Evolutionary conservation across 2,888 invertebrate genomes (phyloP).

Genomic region (Xylota segnis): DNA sequence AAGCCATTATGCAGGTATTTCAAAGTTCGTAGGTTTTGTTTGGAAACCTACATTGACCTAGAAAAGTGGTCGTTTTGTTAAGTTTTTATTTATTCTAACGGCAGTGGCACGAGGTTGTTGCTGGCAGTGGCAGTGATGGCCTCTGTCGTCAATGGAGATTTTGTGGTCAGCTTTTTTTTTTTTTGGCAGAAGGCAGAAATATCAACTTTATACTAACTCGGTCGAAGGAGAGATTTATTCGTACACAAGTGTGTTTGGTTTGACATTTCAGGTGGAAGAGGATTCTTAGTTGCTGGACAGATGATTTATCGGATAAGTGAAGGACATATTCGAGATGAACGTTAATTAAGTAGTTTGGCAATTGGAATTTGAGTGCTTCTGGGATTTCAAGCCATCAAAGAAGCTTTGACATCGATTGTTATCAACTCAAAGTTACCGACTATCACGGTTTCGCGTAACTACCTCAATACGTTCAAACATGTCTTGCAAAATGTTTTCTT

Average conservation of each 20-base stretch:
- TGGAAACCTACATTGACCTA: constrained; percentile 38
- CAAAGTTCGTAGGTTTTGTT: constrained; percentile 13
- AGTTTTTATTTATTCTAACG: constrained; percentile 45
- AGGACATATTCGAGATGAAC: too few species aligned
- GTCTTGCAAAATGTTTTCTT: too few species aligned
- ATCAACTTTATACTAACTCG: constrained; percentile 51
- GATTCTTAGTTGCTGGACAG: neutral
- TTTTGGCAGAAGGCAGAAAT: neutral
- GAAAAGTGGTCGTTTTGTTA: constrained; percentile 18
- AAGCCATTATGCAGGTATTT: constrained; percentile 59
- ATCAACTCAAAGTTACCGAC: too few species aligned
- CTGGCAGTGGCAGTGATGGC: neutral
- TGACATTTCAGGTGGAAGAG: constrained; percentile 16
- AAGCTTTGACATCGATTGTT: too few species aligned
- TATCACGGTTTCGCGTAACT: too few species aligned
- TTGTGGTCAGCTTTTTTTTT: constrained; percentile 31
- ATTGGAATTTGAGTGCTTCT: too few species aligned
- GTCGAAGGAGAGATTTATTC: constrained; percentile 33
- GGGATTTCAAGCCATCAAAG: too few species aligned
- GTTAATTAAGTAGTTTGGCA: too few species aligned
- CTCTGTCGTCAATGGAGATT: constrained; percentile 6
- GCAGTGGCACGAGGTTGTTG: constrained; percentile 30
- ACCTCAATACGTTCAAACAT: too few species aligned
- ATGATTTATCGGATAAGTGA: constrained; percentile 7
- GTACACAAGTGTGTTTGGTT: constrained; percentile 12